Base-by-base conservation (phyloP, 2,888 invertebrate species). In the Mythimna lalbum region DNA sequence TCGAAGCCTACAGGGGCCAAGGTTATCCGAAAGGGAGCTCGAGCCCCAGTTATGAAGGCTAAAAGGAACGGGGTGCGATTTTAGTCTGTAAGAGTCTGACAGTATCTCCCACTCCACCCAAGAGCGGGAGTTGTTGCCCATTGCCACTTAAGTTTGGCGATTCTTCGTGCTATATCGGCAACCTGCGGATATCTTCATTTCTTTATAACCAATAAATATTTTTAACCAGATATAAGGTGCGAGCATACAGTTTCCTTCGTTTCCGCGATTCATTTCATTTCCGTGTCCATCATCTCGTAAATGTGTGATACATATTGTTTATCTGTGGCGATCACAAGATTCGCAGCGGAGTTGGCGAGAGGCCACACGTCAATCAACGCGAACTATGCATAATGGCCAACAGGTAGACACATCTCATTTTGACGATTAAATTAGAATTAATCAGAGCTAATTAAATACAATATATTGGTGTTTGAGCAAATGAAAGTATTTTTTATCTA, bases 351-450 rank as follows among this genome's bases (percentile, higher is more conserved):
- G 31, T 49, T 66, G 78, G 71, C 82, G 7, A 4, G 14, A 10
- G 7, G 12, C 63, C 78, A 81, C 14, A 56, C 57, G 63, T 66
- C 82, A 53, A 14, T 78, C 78, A 78, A 21, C 43, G n/a, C 4
- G 33, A 60, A 19, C 27, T 23, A 36, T 47, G 21, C 12, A 12
- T 23, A 7, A 33, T 33, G 43, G 71, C 63, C 61, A 78, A 67
- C 27, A 43, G 17, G 33, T 60, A 62, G 31, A 70, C 59, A 36
- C 52, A 53, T 43, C 57, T 49, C 76, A 67, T 56, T 68, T 12
- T 63, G 39, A 19, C 43, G 31, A 81, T 77, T 81, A 67, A 78
- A 64, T 56, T 53, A 59, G 61, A 78, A 81, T 78, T 71, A 78
- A 81, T 81, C 63, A 64, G 63, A 63, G 23, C 39, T 67, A 67